phyloP scores from a whole-genome alignment of 2,797 vertebrate genomes.

The Ctenopoma kingsleyae region DNA sequence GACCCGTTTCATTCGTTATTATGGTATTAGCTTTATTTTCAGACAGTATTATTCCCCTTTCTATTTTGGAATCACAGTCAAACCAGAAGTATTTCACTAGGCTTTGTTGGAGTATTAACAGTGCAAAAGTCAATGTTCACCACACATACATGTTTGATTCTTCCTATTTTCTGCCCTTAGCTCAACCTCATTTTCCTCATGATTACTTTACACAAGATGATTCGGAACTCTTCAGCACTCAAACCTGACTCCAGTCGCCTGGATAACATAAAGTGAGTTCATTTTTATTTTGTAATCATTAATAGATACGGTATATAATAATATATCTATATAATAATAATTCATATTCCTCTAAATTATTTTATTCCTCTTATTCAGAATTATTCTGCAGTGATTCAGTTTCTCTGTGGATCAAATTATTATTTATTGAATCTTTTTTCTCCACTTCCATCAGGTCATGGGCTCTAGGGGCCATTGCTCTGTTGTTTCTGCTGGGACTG shows the following conservation, averaged over 20 bases:
- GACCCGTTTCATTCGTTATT: slow-evolving; percentile 94
- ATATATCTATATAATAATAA: too few relatives aligned
- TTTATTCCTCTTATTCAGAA: too few relatives aligned
- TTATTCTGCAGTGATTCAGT: not conserved
- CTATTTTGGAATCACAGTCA: slow-evolving; percentile 43
- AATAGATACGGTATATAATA: too few relatives aligned
- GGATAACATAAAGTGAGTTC: slow-evolving; percentile 93
- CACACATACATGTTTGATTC: not conserved
- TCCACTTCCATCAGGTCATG: slow-evolving; percentile 86
- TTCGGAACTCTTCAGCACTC: slow-evolving; percentile 91
- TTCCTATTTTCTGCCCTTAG: slow-evolving; percentile 72
- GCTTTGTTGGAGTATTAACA: slow-evolving; percentile 26
- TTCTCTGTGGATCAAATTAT: not conserved
- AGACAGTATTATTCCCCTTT: slow-evolving; percentile 38
- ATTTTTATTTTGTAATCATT: not conserved
- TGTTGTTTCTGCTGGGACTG: slow-evolving; percentile 92
- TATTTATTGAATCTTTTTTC: slow-evolving; percentile 2
- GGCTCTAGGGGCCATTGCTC: slow-evolving; percentile 90
- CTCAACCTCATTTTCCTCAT: slow-evolving; percentile 94
- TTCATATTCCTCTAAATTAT: not conserved
- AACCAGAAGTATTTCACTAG: slow-evolving; percentile 28
- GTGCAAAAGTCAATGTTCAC: slow-evolving; percentile 1
- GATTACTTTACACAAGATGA: slow-evolving; percentile 95
- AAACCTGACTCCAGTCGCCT: slow-evolving; percentile 93
- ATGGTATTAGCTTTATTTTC: slow-evolving; percentile 87